Evolutionary conservation across 2,113 vertebrate genomes (phyloP).

Genomic region (Cebus imitator): DNA sequence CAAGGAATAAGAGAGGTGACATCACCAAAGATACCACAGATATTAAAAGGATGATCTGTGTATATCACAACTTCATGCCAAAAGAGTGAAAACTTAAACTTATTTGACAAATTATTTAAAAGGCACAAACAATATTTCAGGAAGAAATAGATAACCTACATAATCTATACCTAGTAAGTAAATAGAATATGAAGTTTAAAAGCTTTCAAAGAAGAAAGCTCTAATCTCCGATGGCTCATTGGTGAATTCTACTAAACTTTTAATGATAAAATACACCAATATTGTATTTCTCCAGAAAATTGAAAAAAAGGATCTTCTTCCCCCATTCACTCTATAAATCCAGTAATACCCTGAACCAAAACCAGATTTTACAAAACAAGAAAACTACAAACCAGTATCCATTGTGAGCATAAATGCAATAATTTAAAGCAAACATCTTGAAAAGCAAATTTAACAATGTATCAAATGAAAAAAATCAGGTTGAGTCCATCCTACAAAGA

Average conservation of each 20-base stretch:
- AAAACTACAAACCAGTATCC: background rate
- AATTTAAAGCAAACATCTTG: background rate
- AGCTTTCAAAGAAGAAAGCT: background rate
- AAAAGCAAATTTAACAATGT: background rate
- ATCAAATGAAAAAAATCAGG: background rate
- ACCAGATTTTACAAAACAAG: background rate
- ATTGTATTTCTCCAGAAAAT: background rate
- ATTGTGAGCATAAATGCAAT: background rate
- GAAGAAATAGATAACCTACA: background rate
- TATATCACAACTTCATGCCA: background rate
- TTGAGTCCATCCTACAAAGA: background rate
- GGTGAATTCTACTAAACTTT: background rate
- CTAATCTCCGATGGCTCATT: background rate
- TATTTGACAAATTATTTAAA: background rate
- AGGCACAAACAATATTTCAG: background rate
- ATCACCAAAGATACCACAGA: background rate
- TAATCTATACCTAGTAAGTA: background rate
- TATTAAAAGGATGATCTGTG: background rate
- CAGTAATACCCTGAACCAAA: background rate
- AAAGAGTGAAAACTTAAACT: background rate
- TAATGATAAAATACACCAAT: background rate
- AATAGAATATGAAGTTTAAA: background rate
- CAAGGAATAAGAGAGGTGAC: background rate
- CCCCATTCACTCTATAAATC: background rate
- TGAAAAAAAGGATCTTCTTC: background rate